These are phyloP conservation scores for Muntiacus reevesi DNA, from an alignment of 2,113 vertebrate genomes.

Conservation along the genomic window DNA sequence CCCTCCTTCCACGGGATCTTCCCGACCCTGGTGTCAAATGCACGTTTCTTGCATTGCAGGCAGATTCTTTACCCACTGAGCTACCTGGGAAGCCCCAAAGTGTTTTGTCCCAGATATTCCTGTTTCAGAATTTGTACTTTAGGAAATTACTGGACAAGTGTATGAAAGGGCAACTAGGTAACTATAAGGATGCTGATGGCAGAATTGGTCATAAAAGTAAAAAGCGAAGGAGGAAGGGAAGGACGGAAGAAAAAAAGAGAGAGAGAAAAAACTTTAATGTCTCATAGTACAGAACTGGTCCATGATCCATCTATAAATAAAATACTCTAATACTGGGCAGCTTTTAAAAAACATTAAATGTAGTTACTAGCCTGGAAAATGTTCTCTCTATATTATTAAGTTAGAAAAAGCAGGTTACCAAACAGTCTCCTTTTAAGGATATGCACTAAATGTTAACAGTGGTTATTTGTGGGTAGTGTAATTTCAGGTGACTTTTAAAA, in stretches of 20 bases:
- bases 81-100: background rate
- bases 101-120: background rate
- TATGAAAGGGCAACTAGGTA: background rate
- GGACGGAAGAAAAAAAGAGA: background rate
- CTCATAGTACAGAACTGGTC: constrained; percentile 14
- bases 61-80: background rate
- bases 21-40: rapidly evolving
- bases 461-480: constrained; percentile 63
- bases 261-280: background rate
- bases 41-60: background rate
- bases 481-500: constrained; percentile 69
- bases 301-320: constrained; percentile 35
- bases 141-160: background rate
- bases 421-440: constrained; percentile 63
- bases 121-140: background rate
- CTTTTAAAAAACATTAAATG: constrained; percentile 36
- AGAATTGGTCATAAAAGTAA: background rate
- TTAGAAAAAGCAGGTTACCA: constrained; percentile 58
- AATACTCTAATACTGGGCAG: background rate
- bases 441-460: constrained; percentile 57
- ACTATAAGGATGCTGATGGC: background rate
- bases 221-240: background rate
- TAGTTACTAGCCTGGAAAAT: constrained; percentile 16
- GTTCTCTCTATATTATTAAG: constrained; percentile 49
- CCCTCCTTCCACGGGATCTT: background rate